phyloP scores from a whole-genome alignment of 2,797 vertebrate genomes.

The Enteromius trimaculatus region DNA sequence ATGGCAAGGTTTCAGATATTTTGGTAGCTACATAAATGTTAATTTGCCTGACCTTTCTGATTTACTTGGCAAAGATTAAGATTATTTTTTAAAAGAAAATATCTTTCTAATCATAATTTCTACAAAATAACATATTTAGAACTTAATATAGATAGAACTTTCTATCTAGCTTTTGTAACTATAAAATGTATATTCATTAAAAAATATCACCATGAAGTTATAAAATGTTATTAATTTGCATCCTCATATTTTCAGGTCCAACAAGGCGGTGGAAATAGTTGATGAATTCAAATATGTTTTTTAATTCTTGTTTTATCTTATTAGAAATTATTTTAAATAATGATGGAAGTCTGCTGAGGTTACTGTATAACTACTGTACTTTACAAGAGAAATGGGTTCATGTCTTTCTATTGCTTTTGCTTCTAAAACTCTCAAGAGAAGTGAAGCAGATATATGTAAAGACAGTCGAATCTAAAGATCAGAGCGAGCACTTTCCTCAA shows the following conservation, averaged over 20 bases:
- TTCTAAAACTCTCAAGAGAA: constrained; percentile 25
- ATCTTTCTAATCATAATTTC: neutral
- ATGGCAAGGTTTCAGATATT: neutral
- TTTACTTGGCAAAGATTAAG: neutral
- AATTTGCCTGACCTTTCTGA: neutral
- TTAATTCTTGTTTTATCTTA: neutral
- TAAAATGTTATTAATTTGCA: neutral
- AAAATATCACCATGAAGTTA: neutral
- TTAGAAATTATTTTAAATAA: neutral
- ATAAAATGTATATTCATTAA: neutral
- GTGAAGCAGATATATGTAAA: constrained; percentile 22
- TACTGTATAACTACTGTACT: neutral
- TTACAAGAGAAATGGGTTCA: neutral
- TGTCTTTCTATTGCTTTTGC: constrained; percentile 1
- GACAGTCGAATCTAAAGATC: constrained; percentile 41
- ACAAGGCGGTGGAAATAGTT: neutral
- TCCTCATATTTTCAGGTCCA: neutral
- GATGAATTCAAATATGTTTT: neutral
- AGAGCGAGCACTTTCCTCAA: constrained; percentile 32
- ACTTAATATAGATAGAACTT: too few relatives aligned
- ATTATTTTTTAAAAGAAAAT: too few relatives aligned
- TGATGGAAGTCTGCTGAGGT: neutral
- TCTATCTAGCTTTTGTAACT: neutral
- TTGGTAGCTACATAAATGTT: neutral
- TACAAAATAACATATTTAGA: neutral